Evolutionary conservation across 2,888 invertebrate species (phyloP).

Genomic region (Macrosoma leucophasiata): DNA sequence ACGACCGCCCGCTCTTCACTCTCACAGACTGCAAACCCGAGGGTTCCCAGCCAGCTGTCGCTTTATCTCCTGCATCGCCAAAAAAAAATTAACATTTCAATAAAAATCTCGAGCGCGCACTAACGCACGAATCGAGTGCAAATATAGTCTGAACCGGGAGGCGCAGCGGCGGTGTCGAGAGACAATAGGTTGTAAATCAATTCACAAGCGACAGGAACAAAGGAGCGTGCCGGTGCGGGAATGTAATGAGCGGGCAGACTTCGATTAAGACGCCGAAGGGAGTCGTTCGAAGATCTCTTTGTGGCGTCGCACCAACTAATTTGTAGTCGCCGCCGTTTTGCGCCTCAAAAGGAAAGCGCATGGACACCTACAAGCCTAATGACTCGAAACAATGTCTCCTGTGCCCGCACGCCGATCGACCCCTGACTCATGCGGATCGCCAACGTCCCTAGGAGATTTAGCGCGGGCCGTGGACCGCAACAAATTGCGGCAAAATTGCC

Average conservation of each 20-base stretch:
- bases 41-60: conserved; percentile 57
- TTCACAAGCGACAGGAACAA: conserved; percentile 49
- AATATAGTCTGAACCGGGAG: conserved; percentile 36
- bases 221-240: conserved; percentile 34
- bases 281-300: conserved; percentile 44
- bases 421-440: conserved; percentile 29
- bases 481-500: conserved; percentile 32
- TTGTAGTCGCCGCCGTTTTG: conserved; percentile 46
- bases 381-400: conserved; percentile 43
- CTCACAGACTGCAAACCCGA: conserved; percentile 47
- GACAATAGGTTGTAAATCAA: conserved; percentile 65
- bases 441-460: conserved; percentile 24
- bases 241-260: conserved; percentile 33
- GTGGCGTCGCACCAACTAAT: conserved; percentile 46
- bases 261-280: conserved; percentile 50
- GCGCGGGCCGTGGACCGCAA: conserved; percentile 26
- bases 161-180: conserved; percentile 29
- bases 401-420: conserved; percentile 25
- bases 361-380: conserved; percentile 48
- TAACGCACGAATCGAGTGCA: conserved; percentile 36
- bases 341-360: conserved; percentile 46
- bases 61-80: conserved; percentile 42
- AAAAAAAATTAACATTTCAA: conserved; percentile 52
- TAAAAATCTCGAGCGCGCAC: conserved; percentile 35
- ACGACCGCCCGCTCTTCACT: conserved; percentile 37